Evolutionary conservation across 2,113 vertebrate genomes (phyloP), one percentile per base, ranked within the genome.

Genomic region (Strigops habroptila): DNA sequence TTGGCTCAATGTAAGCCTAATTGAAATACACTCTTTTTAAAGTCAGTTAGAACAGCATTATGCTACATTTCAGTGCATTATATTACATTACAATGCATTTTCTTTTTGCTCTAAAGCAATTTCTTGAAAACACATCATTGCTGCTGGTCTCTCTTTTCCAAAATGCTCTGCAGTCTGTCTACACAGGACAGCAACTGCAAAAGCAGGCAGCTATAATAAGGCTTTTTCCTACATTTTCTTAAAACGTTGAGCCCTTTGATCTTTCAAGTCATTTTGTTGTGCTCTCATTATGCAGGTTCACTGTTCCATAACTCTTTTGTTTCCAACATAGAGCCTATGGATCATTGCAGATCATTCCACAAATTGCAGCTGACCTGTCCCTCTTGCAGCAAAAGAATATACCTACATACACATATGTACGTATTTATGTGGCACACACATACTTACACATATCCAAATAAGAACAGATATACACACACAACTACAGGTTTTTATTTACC

Each of bases 381-480:
- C 25, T 25, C 16, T 69, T 82, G 25, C 7, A 55, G 15, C 16
- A 51, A n/a, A 46, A 60, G 41, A 55, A 44, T 25, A 14, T 84
- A 16, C 37, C 16, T 59, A 22, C 7, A 14, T 19, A 13, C 18
- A 18, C 8, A 43, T 30, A 33, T 0, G 0, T 9, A 68, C 2
- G 5, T 43, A 28, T 35, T n/a, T 60, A 18, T 8, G 18, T 27
- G 12, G 15, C 11, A 30, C 14, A n/a, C 74, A 65, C 3, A 18
- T 22, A 18, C 11, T 71, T 37, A 80, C 31, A 55, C 2, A 4
- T 37, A 31, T 8, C 68, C 10, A 37, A 33, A 53, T 14, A 51
- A 9, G 0, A 37, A 37, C 59, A 18, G 37, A 52, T 10, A 55
- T 9, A 62, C 9, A 53, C 27, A 37, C n/a, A 55, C 13, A 90